phyloP scores from a whole-genome alignment of 2,113 vertebrate genomes.

The Globicephala melas region DNA sequence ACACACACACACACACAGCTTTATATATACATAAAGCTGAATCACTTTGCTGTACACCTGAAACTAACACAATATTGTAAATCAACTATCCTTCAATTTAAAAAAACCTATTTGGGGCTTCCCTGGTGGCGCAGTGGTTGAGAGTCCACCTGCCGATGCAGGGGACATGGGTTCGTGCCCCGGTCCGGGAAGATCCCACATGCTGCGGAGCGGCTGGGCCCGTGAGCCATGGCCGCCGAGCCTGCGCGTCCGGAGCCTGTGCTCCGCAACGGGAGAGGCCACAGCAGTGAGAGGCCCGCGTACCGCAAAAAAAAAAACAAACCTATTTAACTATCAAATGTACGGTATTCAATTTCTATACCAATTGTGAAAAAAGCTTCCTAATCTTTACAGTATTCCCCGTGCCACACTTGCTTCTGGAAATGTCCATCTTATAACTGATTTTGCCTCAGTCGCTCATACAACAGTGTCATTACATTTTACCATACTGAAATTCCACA shows the following conservation, averaged over 20 bases:
- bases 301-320: rapidly evolving
- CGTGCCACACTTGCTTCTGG: background rate
- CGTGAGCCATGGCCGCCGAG: too few relatives aligned
- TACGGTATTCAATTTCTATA: background rate
- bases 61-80: background rate
- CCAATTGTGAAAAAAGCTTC: rapidly evolving
- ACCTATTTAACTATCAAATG: background rate
- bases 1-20: too few relatives aligned
- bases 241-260: too few relatives aligned
- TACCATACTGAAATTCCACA: background rate
- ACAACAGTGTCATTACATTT: rapidly evolving
- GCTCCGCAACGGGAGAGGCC: too few relatives aligned
- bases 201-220: too few relatives aligned
- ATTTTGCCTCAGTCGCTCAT: background rate
- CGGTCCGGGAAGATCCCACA: too few relatives aligned
- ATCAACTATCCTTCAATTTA: background rate
- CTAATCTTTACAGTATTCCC: background rate
- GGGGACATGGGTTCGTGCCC: too few relatives aligned
- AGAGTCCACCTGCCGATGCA: too few relatives aligned
- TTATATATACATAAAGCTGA: background rate
- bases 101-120: background rate
- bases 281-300: too few relatives aligned
- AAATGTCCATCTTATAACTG: background rate
- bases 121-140: too few relatives aligned
- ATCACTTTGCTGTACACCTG: background rate